Percentiles rank a stretch among this genome's conserved stretches.
phyloP scores from a whole-genome alignment of 2,113 vertebrate genomes.

The Sylvietta virens region DNA sequence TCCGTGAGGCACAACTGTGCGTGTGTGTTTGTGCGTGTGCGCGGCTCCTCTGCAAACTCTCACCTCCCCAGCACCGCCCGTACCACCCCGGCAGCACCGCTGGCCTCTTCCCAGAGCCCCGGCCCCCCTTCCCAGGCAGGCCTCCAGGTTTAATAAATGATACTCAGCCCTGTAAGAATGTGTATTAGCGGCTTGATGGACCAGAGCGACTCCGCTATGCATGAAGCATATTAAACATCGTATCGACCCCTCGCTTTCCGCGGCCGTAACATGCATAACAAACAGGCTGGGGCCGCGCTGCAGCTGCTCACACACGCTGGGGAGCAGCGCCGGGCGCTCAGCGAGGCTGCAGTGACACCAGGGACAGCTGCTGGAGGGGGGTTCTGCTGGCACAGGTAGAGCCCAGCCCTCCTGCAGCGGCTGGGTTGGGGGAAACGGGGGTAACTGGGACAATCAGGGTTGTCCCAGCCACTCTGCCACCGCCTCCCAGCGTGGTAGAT shows the following conservation, averaged over 20 bases:
- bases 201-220: neutral
- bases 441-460: fast-evolving
- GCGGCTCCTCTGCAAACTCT: neutral
- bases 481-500: fast-evolving
- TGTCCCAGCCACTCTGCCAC: fast-evolving
- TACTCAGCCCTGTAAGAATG: neutral
- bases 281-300: neutral
- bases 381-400: neutral
- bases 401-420: fast-evolving
- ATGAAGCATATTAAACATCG: neutral
- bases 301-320: neutral
- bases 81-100: neutral
- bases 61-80: neutral
- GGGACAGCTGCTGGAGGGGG: neutral
- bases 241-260: neutral
- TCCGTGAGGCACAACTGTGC: neutral
- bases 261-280: neutral
- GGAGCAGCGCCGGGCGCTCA: fast-evolving
- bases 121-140: neutral
- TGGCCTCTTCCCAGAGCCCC: neutral
- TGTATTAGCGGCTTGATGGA: conserved; percentile 24
- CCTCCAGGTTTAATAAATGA: neutral
- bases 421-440: fast-evolving
- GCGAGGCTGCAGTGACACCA: neutral
- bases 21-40: fast-evolving